Conservation (phyloP, 2,113 vertebrate genomes). For the Notothenia coriiceps region DNA sequence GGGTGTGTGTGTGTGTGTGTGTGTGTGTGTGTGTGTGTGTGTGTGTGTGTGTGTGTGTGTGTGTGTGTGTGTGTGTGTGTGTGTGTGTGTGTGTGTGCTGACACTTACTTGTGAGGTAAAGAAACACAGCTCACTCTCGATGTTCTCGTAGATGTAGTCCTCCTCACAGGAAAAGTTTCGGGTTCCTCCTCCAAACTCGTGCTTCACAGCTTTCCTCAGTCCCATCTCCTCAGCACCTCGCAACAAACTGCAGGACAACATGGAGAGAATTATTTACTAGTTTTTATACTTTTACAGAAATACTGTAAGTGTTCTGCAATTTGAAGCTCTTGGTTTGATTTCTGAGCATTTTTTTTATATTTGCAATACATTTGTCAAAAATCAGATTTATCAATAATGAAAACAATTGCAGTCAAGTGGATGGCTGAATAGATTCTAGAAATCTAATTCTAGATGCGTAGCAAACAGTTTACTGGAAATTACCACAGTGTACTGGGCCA, state of each 20-base stretch:
- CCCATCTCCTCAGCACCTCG: constrained; percentile 95
- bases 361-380: too few relatives aligned
- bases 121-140: constrained; percentile 95
- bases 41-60: not conserved
- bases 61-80: not conserved
- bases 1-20: not conserved
- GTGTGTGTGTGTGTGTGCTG: not conserved
- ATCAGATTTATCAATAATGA: too few relatives aligned
- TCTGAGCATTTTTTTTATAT: too few relatives aligned
- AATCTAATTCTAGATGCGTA: not conserved
- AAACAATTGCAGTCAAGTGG: too few relatives aligned
- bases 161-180: constrained; percentile 95
- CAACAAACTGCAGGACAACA: constrained; percentile 86
- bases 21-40: not conserved
- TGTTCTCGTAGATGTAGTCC: constrained; percentile 98
- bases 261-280: too few relatives aligned
- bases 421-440: too few relatives aligned
- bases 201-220: constrained; percentile 91
- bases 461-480: not conserved
- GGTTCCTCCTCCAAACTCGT: constrained; percentile 92
- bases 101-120: constrained; percentile 94
- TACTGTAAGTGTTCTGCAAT: too few relatives aligned
- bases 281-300: too few relatives aligned
- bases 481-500: not conserved
- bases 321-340: too few relatives aligned